Conservation (phyloP, 2,888 invertebrate species). For the Nomada ferruginata region DNA sequence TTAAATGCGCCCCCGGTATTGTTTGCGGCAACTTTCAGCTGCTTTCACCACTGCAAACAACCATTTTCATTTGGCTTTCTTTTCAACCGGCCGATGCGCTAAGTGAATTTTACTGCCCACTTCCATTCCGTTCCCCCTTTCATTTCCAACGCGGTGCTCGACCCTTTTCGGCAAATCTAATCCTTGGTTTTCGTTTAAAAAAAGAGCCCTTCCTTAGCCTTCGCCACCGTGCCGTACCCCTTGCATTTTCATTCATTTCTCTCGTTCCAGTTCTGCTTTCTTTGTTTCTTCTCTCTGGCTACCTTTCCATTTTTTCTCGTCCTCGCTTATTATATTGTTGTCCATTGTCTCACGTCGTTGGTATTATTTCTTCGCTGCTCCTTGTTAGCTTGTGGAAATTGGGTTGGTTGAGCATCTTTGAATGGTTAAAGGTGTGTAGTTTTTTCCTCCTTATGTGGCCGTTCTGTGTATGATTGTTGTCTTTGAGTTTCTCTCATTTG, state of each 20-base stretch:
- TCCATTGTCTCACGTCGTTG: background rate
- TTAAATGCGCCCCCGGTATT: conserved; percentile 47
- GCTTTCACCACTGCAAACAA: conserved; percentile 71
- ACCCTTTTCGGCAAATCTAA: conserved; percentile 61
- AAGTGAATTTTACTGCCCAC: conserved; percentile 69
- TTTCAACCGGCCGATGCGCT: conserved; percentile 62
- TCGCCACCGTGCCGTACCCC: too few relatives aligned
- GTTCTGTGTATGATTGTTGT: too few relatives aligned
- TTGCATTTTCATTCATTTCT: background rate
- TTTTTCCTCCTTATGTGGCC: too few relatives aligned
- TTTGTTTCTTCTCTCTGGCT: background rate
- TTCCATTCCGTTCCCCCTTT: conserved; percentile 57
- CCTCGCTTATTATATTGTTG: background rate
- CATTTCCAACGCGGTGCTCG: conserved; percentile 36
- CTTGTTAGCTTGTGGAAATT: too few relatives aligned
- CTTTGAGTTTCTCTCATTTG: too few relatives aligned
- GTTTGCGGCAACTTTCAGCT: conserved; percentile 63
- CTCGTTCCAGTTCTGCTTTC: conserved; percentile 10
- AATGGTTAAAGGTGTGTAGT: too few relatives aligned
- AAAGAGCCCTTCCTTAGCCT: conserved; percentile 27
- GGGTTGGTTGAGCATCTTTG: too few relatives aligned
- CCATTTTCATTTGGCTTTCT: conserved; percentile 66
- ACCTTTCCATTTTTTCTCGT: background rate
- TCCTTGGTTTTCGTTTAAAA: conserved; percentile 55
- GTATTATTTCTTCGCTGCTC: background rate